A percentile compares a stretch with the other conserved stretches of the same genome.
These are phyloP conservation scores for Xiphophorus maculatus DNA, from an alignment of 2,113 vertebrate genomes.

Conservation along the genomic window DNA sequence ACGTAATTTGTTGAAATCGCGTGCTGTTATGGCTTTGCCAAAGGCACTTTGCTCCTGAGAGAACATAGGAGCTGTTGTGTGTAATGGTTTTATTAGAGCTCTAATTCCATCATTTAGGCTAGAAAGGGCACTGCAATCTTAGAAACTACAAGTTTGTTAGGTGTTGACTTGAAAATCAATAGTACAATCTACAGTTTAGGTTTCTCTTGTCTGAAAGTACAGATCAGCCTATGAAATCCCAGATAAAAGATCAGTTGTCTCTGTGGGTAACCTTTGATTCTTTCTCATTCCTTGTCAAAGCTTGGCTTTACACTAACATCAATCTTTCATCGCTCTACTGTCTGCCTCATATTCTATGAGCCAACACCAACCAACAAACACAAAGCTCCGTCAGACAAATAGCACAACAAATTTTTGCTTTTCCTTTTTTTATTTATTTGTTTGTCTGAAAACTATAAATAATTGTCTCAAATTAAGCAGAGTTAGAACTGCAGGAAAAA, in stretches of 20 bases:
- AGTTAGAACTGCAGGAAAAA: constrained; percentile 1
- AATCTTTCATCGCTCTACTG: constrained; percentile 56
- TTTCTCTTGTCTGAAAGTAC: constrained; percentile 33
- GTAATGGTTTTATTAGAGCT: constrained; percentile 57
- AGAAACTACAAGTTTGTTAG: constrained; percentile 28
- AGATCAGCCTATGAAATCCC: constrained; percentile 19
- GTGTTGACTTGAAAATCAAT: constrained; percentile 61
- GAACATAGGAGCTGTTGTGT: constrained; percentile 45
- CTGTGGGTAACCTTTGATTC: constrained; percentile 55
- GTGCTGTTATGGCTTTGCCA: constrained; percentile 51
- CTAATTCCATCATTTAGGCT: constrained; percentile 46
- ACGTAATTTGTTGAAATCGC: constrained; percentile 41
- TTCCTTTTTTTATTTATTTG: constrained; percentile 2
- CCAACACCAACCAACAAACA: constrained; percentile 26
- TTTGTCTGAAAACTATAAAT: constrained; percentile 3
- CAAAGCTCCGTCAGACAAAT: constrained; percentile 26
- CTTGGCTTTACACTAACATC: constrained; percentile 53
- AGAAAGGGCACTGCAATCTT: constrained; percentile 37
- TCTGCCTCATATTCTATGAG: constrained; percentile 17
- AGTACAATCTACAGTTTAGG: constrained; percentile 23
- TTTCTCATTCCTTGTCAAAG: constrained; percentile 48
- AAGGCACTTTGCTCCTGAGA: constrained; percentile 32
- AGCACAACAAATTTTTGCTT: background rate
- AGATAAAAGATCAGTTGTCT: constrained; percentile 26
- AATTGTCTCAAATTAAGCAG: constrained; percentile 24